Percentiles rank a stretch among this genome's conserved stretches.
Evolutionary conservation across 2,797 vertebrate species (phyloP).

Genomic region (Falco rusticolus): DNA sequence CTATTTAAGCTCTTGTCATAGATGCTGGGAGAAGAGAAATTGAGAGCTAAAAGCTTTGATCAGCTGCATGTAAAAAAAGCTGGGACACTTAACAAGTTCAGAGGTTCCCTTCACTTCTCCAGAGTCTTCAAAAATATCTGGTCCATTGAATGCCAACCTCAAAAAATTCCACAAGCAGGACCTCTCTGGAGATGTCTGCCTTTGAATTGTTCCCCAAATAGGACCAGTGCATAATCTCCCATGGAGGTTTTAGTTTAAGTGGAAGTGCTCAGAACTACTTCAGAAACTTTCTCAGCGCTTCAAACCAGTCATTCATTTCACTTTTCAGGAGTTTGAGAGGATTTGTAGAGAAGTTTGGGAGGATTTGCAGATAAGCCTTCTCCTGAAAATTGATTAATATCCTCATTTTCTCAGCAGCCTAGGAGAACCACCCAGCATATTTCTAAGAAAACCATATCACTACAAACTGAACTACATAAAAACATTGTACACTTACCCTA

Average conservation of each 20-base stretch:
- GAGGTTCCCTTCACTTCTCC: not conserved
- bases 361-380: not conserved
- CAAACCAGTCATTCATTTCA: not conserved
- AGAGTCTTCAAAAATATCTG: not conserved
- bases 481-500: not conserved
- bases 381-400: not conserved
- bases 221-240: not conserved
- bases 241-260: not conserved
- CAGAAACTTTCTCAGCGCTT: not conserved
- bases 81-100: conserved; percentile 14
- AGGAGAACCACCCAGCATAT: not conserved
- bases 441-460: not conserved
- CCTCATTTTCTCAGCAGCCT: not conserved
- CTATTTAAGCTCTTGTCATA: conserved; percentile 59
- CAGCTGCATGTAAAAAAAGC: not conserved
- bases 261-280: not conserved
- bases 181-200: not conserved
- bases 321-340: not conserved
- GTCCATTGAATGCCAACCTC: not conserved
- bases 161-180: not conserved
- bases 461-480: not conserved
- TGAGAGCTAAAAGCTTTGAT: conserved; percentile 56
- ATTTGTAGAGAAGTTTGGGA: not conserved
- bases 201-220: conserved; percentile 33
- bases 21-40: not conserved